Evolutionary conservation across 1,140 invertebrate genomes (phyloP).

Genomic region (Scaptomyza pallida): DNA sequence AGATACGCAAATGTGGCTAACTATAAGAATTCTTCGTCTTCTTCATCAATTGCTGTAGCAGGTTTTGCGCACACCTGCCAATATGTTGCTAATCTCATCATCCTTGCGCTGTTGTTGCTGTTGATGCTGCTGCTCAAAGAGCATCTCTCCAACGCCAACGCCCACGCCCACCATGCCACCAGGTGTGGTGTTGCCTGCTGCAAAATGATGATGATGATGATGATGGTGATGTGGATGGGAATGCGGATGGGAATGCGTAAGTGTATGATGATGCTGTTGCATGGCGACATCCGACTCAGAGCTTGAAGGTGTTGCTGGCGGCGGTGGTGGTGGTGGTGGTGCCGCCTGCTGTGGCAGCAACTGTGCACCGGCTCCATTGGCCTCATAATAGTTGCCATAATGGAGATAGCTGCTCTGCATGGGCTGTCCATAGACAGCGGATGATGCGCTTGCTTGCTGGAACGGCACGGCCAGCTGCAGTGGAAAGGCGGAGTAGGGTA

Average conservation of each 20-base stretch:
- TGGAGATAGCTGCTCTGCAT: constrained; percentile 72
- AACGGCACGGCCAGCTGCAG: constrained; percentile 75
- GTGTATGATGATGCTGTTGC: constrained; percentile 39
- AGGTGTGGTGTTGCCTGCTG: constrained; percentile 14
- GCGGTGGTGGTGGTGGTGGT: constrained; percentile 19
- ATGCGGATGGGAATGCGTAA: constrained; percentile 26
- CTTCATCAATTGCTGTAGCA: constrained; percentile 91
- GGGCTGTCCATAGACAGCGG: constrained; percentile 52
- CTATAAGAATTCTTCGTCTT: too few relatives aligned
- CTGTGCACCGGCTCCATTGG: constrained; percentile 30
- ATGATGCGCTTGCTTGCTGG: constrained; percentile 53
- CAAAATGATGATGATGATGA: constrained; percentile 51
- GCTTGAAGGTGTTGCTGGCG: constrained; percentile 7
- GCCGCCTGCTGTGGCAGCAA: constrained; percentile 27
- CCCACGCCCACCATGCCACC: constrained; percentile 53
- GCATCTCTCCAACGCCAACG: constrained; percentile 58
- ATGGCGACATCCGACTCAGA: constrained; percentile 8
- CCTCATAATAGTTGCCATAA: constrained; percentile 74
- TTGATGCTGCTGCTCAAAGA: constrained; percentile 84
- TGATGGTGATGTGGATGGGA: constrained; percentile 16
- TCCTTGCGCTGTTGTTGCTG: constrained; percentile 86
- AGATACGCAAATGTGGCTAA: too few relatives aligned
- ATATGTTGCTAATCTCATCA: constrained; percentile 93
- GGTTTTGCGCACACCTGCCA: constrained; percentile 93
- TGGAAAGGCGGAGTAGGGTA: constrained; percentile 73